phyloP scores from a whole-genome alignment of 2,888 invertebrate species.

The Camponotus fellah region DNA sequence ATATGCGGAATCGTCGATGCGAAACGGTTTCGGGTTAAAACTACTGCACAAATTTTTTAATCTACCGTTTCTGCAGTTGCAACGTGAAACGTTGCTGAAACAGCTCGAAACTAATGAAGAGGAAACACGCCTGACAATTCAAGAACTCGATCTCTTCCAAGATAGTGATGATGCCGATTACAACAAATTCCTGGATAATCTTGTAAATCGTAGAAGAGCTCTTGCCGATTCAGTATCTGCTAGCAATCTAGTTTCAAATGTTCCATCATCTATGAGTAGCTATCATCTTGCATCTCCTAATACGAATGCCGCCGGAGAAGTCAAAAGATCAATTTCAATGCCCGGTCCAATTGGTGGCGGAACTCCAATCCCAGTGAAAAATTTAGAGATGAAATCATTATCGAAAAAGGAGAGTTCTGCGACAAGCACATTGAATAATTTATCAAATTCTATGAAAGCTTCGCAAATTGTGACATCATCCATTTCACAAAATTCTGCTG shows the following conservation, averaged over 20 bases:
- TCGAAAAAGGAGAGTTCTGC: constrained; percentile 75
- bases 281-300: constrained; percentile 74
- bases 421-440: constrained; percentile 66
- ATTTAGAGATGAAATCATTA: constrained; percentile 76
- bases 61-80: constrained; percentile 96
- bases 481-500: constrained; percentile 59
- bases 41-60: constrained; percentile 98
- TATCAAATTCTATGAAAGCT: constrained; percentile 55
- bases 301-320: constrained; percentile 66
- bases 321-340: constrained; percentile 78
- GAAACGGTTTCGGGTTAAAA: constrained; percentile 97
- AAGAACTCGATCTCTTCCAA: constrained; percentile 92
- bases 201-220: constrained; percentile 92
- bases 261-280: constrained; percentile 80
- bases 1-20: constrained; percentile 97
- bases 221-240: constrained; percentile 89
- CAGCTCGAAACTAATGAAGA: constrained; percentile 95
- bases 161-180: constrained; percentile 93
- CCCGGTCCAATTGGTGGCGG: constrained; percentile 84
- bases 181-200: constrained; percentile 90
- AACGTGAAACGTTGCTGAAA: constrained; percentile 93
- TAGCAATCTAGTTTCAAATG: constrained; percentile 84
- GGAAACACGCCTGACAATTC: constrained; percentile 92
- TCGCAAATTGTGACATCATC: constrained; percentile 46
- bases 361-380: constrained; percentile 84